Percentiles rank a stretch among this genome's conserved stretches.
phyloP scores from a whole-genome alignment of 1,140 invertebrate genomes.

The Drosophila lacertosa region DNA sequence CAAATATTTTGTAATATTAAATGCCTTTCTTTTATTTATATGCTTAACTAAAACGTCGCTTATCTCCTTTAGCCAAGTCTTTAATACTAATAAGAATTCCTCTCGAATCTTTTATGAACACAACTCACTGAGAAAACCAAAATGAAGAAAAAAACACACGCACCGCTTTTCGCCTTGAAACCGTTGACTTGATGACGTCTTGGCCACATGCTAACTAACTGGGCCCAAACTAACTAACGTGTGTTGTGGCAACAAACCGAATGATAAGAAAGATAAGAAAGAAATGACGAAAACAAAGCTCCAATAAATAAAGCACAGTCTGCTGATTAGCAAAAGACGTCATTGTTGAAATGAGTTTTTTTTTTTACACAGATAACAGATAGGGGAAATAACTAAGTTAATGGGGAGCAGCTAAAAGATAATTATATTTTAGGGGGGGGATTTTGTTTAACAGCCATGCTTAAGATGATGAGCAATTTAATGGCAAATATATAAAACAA shows the following conservation, averaged over 20 bases:
- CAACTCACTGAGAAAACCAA: background rate
- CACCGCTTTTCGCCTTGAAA: conserved; percentile 2
- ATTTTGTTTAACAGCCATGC: background rate
- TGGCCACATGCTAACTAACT: conserved; percentile 15
- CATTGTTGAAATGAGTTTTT: conserved; percentile 19
- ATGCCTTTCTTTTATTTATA: background rate
- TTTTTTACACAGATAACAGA: background rate
- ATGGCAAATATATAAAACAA: background rate
- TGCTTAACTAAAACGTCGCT: background rate
- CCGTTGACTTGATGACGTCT: conserved; percentile 32
- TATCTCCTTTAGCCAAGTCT: too few species aligned
- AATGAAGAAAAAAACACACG: background rate
- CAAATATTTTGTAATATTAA: too few species aligned
- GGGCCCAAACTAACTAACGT: too few species aligned
- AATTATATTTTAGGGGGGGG: background rate
- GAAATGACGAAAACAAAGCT: conserved; percentile 17
- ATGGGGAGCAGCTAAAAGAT: background rate
- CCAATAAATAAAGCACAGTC: conserved; percentile 8
- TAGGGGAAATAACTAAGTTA: background rate
- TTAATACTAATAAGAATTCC: too few species aligned
- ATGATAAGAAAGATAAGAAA: background rate
- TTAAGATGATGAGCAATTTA: conserved; percentile 3
- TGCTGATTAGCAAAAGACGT: conserved; percentile 36
- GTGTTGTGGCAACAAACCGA: background rate
- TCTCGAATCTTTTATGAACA: too few species aligned